phyloP scores from a whole-genome alignment of 2,113 vertebrate species.

The Natator depressus region DNA sequence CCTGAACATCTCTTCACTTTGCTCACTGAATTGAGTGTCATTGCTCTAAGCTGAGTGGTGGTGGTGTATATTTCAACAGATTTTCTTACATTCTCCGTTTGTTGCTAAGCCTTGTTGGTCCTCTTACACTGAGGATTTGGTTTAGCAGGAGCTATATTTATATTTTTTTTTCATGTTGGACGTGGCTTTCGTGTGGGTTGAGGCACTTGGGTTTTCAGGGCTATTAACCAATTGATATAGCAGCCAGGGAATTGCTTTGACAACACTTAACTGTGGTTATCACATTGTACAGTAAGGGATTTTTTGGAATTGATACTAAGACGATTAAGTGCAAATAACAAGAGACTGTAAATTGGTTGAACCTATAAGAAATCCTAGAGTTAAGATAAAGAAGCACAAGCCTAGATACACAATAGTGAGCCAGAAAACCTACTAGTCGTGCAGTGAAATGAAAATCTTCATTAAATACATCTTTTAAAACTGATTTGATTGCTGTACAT shows the following conservation, averaged over 20 bases:
- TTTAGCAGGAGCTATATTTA: slow-evolving; percentile 24
- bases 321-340: slow-evolving; percentile 37
- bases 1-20: not conserved
- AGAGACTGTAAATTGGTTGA: not conserved
- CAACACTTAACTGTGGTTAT: slow-evolving; percentile 15
- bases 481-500: not conserved
- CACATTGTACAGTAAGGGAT: not conserved
- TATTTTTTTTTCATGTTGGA: slow-evolving; percentile 6
- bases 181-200: slow-evolving; percentile 5
- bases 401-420: not conserved
- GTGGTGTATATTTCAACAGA: not conserved
- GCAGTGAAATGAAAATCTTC: not conserved
- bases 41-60: not conserved
- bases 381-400: not conserved
- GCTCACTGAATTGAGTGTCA: not conserved
- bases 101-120: not conserved
- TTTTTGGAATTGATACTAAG: slow-evolving; percentile 32
- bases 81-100: not conserved
- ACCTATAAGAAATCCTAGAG: not conserved
- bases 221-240: not conserved
- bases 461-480: not conserved
- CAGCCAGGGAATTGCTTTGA: slow-evolving; percentile 42
- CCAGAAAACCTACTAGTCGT: not conserved
- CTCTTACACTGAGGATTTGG: not conserved
- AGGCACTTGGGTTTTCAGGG: slow-evolving; percentile 6